Conservation (phyloP, 2,888 invertebrate genomes). For the Cristatella mucedo region DNA sequence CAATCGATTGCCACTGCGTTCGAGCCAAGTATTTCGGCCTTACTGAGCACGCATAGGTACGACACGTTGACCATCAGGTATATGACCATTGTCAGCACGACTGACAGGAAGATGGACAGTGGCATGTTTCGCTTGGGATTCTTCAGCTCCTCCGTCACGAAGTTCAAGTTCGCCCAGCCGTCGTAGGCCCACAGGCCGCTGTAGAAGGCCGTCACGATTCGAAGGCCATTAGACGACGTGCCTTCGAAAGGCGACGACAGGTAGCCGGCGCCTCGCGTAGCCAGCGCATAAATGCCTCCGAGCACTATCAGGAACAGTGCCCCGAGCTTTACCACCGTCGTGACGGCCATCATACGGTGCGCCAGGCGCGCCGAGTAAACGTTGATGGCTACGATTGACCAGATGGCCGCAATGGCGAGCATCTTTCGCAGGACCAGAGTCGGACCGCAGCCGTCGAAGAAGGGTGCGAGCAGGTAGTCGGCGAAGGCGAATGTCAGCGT, state of each 20-base stretch:
- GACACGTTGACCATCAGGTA: constrained; percentile 6
- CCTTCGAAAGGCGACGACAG: not conserved
- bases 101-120: not conserved
- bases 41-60: not conserved
- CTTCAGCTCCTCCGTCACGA: constrained; percentile 5
- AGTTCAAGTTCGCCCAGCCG: constrained; percentile 6
- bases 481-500: not conserved
- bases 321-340: not conserved
- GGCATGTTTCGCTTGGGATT: constrained; percentile 6
- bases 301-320: not conserved
- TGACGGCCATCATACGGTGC: not conserved
- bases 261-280: not conserved
- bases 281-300: constrained; percentile 1
- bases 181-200: constrained; percentile 8
- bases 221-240: not conserved
- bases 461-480: constrained; percentile 3
- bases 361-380: not conserved
- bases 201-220: constrained; percentile 1
- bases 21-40: constrained; percentile 7
- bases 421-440: too few species aligned
- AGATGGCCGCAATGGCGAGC: too few species aligned
- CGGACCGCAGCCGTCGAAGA: constrained; percentile 5
- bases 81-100: not conserved
- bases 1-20: constrained; percentile 7
- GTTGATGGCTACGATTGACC: not conserved